A percentile compares a stretch with the other conserved stretches of the same genome.
These are phyloP conservation scores for Coptotermes formosanus DNA, from an alignment of 1,140 invertebrate genomes.

Conservation along the genomic window DNA sequence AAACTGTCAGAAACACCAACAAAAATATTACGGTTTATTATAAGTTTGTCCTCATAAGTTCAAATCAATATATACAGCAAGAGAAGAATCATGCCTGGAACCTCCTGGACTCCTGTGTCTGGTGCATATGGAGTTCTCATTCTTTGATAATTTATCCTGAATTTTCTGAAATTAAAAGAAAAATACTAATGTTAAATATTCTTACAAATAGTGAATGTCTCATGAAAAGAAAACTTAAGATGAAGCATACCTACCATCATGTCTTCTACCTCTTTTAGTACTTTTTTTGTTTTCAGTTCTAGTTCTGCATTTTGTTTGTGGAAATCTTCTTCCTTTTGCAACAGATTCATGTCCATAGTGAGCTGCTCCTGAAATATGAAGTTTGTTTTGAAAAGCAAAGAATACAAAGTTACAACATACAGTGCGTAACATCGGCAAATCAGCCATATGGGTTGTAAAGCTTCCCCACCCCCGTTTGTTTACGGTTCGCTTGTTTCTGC, in stretches of 20 bases:
- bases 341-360: constrained; percentile 35
- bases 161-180: neutral
- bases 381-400: too few relatives aligned
- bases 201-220: neutral
- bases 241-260: constrained; percentile 43
- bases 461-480: too few relatives aligned
- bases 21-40: neutral
- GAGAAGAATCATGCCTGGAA: neutral
- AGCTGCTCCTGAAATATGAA: neutral
- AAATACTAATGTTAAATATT: neutral
- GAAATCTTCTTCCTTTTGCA: constrained; percentile 52
- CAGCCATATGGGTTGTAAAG: too few relatives aligned
- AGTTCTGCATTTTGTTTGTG: constrained; percentile 51
- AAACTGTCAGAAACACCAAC: neutral
- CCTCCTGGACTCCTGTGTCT: neutral
- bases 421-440: too few relatives aligned
- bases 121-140: neutral
- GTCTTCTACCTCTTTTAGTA: constrained; percentile 51
- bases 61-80: neutral
- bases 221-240: constrained; percentile 11
- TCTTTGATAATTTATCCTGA: neutral
- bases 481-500: too few relatives aligned
- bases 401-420: too few relatives aligned
- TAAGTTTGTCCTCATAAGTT: neutral
- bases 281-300: constrained; percentile 47